Percentiles rank a stretch among this genome's conserved stretches.
Evolutionary conservation across 2,888 invertebrate species (phyloP).

Genomic region (Tinea semifulvella): DNA sequence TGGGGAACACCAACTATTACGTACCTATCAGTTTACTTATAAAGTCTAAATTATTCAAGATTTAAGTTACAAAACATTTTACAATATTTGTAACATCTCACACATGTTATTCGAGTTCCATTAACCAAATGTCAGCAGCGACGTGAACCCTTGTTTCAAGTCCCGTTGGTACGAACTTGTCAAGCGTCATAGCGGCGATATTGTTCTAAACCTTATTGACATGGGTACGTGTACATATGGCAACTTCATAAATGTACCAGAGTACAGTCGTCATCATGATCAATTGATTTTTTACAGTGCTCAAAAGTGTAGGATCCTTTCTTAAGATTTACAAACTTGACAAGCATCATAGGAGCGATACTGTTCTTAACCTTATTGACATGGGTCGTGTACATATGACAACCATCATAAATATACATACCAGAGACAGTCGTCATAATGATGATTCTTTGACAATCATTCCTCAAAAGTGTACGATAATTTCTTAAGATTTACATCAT

Average conservation of each 20-base stretch:
- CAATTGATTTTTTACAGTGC: no score
- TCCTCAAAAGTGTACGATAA: no score
- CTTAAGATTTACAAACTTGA: no score
- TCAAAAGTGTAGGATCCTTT: no score
- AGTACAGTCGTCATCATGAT: no score
- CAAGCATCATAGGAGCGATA: constrained; percentile 9
- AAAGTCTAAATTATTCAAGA: no score
- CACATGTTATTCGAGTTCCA: constrained; percentile 4
- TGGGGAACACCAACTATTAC: no score
- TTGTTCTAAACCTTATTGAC: constrained; percentile 8
- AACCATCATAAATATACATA: constrained; percentile 9
- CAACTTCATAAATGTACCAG: no score
- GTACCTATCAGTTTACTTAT: no score
- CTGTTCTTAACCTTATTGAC: constrained; percentile 6
- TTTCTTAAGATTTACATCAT: no score
- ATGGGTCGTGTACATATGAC: constrained; percentile 2
- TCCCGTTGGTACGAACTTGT: constrained; percentile 2
- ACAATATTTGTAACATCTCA: constrained; percentile 6
- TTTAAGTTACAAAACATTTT: not conserved
- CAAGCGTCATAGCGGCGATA: constrained; percentile 7
- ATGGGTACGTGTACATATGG: constrained; percentile 4
- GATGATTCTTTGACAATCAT: no score
- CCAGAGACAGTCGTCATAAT: no score
- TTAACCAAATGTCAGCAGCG: constrained; percentile 10
- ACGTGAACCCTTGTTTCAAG: constrained; percentile 9